Conservation (phyloP, 2,113 vertebrate genomes). For the cat (Felis catus) region F.catus_Fca126_mat1.0 CM031426.1:57627001-57627500, state of each 20-base stretch:
- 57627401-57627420: too few species aligned
- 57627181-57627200: background rate
- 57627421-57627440: too few species aligned
- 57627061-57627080: background rate
- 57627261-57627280: background rate
- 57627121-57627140: constrained; percentile 51
- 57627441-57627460: too few species aligned
- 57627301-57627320: too few species aligned
- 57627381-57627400: too few species aligned
- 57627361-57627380: too few species aligned
- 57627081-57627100: background rate
- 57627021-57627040: background rate
- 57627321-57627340: too few species aligned
- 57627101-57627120: background rate
- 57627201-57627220: background rate
- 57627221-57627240: background rate
- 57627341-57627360: too few species aligned
- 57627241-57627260: background rate
- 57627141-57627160: too few species aligned
- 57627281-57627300: background rate
- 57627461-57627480: too few species aligned
- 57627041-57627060: background rate
- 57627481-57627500: too few species aligned
- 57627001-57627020: background rate
- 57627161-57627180: background rate